phyloP scores from a whole-genome alignment of 2,797 vertebrate genomes.

The Hylomyscus alleni region DNA sequence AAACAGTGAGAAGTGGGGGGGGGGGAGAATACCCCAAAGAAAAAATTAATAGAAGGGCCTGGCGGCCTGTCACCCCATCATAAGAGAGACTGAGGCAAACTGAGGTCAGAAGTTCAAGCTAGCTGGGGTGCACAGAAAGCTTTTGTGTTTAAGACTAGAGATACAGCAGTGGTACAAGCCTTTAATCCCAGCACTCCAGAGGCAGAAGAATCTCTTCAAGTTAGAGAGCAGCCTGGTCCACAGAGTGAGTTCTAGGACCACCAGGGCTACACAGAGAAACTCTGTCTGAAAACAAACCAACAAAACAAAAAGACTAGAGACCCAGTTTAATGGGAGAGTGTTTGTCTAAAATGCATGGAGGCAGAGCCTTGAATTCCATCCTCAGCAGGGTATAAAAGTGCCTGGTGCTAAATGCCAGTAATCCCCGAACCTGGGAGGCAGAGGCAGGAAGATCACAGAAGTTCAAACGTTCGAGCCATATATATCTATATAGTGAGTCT shows the following conservation, averaged over 20 bases:
- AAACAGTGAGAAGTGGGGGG: slow-evolving; percentile 11
- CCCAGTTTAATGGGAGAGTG: background rate
- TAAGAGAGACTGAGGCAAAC: background rate
- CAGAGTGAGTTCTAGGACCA: background rate
- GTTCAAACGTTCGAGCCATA: background rate
- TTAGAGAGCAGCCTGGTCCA: background rate
- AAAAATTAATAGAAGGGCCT: slow-evolving; percentile 5
- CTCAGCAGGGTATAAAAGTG: background rate
- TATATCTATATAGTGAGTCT: no score
- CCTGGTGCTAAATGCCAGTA: background rate
- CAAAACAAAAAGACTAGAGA: background rate
- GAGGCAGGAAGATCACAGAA: background rate
- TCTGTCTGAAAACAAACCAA: background rate
- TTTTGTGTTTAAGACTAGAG: background rate
- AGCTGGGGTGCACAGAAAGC: background rate
- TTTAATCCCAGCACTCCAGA: background rate
- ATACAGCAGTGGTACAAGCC: background rate
- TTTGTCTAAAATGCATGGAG: background rate
- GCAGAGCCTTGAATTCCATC: background rate
- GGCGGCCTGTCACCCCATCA: background rate
- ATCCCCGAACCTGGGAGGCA: background rate
- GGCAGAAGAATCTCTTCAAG: background rate
- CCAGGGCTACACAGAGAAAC: background rate
- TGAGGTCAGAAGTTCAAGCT: background rate
- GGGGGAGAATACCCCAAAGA: background rate